These are phyloP conservation scores for Geopemphigus sp. DNA, from an alignment of 1,140 invertebrate species.

Conservation along the genomic window DNA sequence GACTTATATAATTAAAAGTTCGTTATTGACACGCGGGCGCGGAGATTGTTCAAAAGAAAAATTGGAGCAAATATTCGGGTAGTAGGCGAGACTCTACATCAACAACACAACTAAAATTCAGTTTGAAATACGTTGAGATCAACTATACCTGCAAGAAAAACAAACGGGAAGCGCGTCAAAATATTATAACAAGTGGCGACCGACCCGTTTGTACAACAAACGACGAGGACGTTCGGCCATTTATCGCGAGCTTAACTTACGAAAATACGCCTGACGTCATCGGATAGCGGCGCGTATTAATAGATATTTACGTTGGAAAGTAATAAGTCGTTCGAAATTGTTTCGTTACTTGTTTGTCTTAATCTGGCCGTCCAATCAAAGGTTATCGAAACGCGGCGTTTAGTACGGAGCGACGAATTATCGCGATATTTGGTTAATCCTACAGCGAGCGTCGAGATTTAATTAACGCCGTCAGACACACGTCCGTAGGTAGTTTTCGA, in stretches of 20 bases:
- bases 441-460: too few species aligned
- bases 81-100: background rate
- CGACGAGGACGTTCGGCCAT: too few species aligned
- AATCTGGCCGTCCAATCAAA: background rate
- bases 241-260: slow-evolving; percentile 22
- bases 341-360: background rate
- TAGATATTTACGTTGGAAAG: too few species aligned
- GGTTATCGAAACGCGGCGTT: too few species aligned
- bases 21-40: background rate
- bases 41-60: slow-evolving; percentile 4
- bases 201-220: background rate
- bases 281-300: background rate
- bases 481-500: too few species aligned
- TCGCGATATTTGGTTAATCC: too few species aligned
- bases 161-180: background rate
- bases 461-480: too few species aligned
- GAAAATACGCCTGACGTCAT: slow-evolving; percentile 31
- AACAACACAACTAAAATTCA: slow-evolving; percentile 25
- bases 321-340: slow-evolving; percentile 32
- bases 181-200: background rate
- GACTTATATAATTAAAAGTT: background rate
- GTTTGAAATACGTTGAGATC: slow-evolving; percentile 43
- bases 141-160: slow-evolving; percentile 30
- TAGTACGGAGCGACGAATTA: too few species aligned
- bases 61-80: slow-evolving; percentile 4